Base-by-base conservation (phyloP, 30 jellyfish, hydroid and myxozoan species). In the Aurelia sp. region DNA sequence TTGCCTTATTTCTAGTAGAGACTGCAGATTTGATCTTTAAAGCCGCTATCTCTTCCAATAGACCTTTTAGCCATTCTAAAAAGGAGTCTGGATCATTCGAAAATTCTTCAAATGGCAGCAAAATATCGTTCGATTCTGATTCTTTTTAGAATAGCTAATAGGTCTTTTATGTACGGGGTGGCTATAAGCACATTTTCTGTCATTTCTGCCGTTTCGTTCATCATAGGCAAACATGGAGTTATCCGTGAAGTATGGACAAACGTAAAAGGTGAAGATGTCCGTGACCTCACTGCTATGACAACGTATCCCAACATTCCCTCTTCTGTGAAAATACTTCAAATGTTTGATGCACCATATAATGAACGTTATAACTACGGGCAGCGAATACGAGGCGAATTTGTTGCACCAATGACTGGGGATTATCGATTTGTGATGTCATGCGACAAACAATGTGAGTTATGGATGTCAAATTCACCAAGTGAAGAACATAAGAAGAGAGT, bases 381-480 rank as follows among this genome's bases (percentile, higher is more conserved):
- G 72, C 92, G 99, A 38, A 31, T 94, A 41, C 89, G 92, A 59
- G 97, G 99, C 70, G 91, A 94, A 66, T 94, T 94, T 76, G 90
- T 89, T 31, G 99, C 99, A 61, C 99, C 99, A 72, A 94, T 94
- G 99, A 94, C 99, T 22, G 99, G 99, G 7, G 99, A 94, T 67
- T 94, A 89, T 59, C 90, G 96, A 38, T 94, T 94, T 64, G 97
- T 94, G n/a, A 87, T 85, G 78, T 84, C 99, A 31, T 94, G 99
- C 75, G 97, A 88, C 70, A 74, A 72, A 68, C 58, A 77, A 62
- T 94, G 99, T 52, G 99, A 94, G 61, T 81, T 94, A 16, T 94
- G 97, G 97, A 31, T 94, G 78, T 81, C 96, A 13, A 80, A 93
- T 19, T 74, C 89, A 41, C 64, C 82, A 50, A 55, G 67, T 31